Percentiles rank a stretch among this genome's conserved stretches.
Conservation (phyloP, 2,888 invertebrate genomes). For the Habrosyne pyritoides region DNA sequence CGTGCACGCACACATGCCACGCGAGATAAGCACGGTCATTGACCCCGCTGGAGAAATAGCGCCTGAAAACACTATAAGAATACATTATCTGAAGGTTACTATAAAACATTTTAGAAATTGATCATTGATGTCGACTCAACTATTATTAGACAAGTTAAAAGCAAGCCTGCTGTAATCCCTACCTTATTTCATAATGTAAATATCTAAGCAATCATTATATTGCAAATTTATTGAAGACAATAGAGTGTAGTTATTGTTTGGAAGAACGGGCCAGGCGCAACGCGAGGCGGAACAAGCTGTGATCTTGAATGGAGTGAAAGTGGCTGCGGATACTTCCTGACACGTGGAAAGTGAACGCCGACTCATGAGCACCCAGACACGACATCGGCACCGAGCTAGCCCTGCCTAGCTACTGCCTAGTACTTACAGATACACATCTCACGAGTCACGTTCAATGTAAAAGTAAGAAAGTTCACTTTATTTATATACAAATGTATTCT, state of each 20-base stretch:
- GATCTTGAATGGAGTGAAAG: conserved; percentile 82
- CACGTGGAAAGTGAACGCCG: conserved; percentile 72
- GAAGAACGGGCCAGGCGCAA: conserved; percentile 36
- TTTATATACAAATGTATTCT: conserved; percentile 4
- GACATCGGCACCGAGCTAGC: conserved; percentile 36
- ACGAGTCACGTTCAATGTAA: conserved; percentile 42
- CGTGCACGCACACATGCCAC: conserved; percentile 55
- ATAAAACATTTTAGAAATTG: conserved; percentile 24
- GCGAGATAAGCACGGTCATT: conserved; percentile 71
- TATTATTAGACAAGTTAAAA: neutral
- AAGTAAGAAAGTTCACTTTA: conserved; percentile 47
- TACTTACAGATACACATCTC: conserved; percentile 55
- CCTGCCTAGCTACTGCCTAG: conserved; percentile 35
- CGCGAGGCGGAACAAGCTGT: conserved; percentile 62
- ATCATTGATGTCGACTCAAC: conserved; percentile 9
- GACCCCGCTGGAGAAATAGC: conserved; percentile 70
- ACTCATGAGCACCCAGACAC: conserved; percentile 49
- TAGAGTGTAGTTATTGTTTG: conserved; percentile 53
- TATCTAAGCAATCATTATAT: conserved; percentile 35
- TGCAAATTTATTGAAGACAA: conserved; percentile 44
- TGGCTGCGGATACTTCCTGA: conserved; percentile 73
- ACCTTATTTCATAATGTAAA: neutral
- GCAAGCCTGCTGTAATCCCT: neutral
- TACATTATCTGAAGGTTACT: conserved; percentile 42
- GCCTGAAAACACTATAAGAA: conserved; percentile 69